phyloP scores from a whole-genome alignment of 2,888 invertebrate genomes.

The Trissonchulus sp. region DNA sequence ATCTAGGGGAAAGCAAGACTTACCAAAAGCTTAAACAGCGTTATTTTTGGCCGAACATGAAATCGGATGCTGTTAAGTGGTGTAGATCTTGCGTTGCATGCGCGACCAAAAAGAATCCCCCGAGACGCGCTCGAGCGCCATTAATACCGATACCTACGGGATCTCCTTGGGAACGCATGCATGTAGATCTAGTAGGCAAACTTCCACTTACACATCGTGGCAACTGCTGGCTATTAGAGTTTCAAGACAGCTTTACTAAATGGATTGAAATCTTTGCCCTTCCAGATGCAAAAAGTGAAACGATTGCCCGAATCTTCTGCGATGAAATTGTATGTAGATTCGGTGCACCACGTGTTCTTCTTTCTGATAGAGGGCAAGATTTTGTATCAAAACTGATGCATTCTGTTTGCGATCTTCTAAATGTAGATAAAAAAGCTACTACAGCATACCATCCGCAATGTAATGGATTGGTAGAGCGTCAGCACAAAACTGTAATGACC shows the following conservation, averaged over 20 bases:
- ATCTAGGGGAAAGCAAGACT: too few species aligned
- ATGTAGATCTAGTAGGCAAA: neutral
- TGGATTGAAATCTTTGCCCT: neutral
- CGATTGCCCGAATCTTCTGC: neutral
- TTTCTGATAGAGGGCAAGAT: neutral
- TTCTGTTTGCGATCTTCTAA: neutral
- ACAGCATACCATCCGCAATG: neutral
- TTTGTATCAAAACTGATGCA: neutral
- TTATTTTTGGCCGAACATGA: slow-evolving; percentile 13
- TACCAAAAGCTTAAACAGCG: too few species aligned
- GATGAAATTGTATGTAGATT: neutral
- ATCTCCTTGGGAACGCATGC: neutral
- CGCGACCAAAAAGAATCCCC: neutral
- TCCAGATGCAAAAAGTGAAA: neutral
- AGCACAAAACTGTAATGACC: neutral
- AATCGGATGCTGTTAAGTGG: neutral
- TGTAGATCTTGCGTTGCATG: neutral
- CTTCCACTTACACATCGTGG: neutral
- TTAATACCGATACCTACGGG: neutral
- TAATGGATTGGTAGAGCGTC: neutral
- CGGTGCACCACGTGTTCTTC: neutral
- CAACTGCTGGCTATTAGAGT: neutral
- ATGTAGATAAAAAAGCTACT: neutral
- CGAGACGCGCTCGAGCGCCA: neutral
- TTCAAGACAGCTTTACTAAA: neutral